These are phyloP conservation scores for Nerophis lumbriciformis DNA, from an alignment of 2,113 vertebrate species.

Conservation along the genomic window DNA sequence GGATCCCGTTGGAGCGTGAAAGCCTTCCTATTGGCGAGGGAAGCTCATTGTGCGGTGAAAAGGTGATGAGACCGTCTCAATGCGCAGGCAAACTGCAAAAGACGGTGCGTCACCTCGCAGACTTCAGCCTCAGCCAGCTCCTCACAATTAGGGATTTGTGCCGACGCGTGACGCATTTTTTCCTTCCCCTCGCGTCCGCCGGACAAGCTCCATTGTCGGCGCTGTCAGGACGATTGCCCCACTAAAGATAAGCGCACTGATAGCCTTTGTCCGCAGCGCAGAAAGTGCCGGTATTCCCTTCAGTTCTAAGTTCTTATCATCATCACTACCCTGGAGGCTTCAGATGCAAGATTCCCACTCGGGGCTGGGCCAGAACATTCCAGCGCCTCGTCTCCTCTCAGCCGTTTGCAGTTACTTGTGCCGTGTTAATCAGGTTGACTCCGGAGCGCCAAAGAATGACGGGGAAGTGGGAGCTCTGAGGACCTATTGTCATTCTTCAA, in stretches of 20 bases:
- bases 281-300: slow-evolving; percentile 31
- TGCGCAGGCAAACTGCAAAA: slow-evolving; percentile 16
- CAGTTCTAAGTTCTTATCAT: slow-evolving; percentile 53
- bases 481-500: slow-evolving; percentile 71
- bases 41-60: slow-evolving; percentile 28
- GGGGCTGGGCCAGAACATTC: slow-evolving; percentile 38
- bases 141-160: slow-evolving; percentile 18
- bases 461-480: slow-evolving; percentile 55
- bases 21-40: slow-evolving; percentile 32
- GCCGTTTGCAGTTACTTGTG: slow-evolving; percentile 5
- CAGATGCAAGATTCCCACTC: slow-evolving; percentile 29
- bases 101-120: slow-evolving; percentile 18
- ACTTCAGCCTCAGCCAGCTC: slow-evolving; percentile 9
- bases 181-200: slow-evolving; percentile 12
- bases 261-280: slow-evolving; percentile 34
- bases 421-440: slow-evolving; percentile 30
- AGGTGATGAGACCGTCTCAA: slow-evolving; percentile 39
- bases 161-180: slow-evolving; percentile 18
- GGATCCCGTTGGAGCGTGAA: slow-evolving; percentile 42
- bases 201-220: slow-evolving; percentile 39
- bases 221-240: slow-evolving; percentile 47
- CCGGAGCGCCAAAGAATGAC: slow-evolving; percentile 15
- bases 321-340: slow-evolving; percentile 24
- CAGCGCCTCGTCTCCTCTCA: slow-evolving; percentile 2
- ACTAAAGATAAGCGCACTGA: slow-evolving; percentile 61